phyloP scores from a whole-genome alignment of 2,888 invertebrate genomes.

The Meiosimyza platycephala region DNA sequence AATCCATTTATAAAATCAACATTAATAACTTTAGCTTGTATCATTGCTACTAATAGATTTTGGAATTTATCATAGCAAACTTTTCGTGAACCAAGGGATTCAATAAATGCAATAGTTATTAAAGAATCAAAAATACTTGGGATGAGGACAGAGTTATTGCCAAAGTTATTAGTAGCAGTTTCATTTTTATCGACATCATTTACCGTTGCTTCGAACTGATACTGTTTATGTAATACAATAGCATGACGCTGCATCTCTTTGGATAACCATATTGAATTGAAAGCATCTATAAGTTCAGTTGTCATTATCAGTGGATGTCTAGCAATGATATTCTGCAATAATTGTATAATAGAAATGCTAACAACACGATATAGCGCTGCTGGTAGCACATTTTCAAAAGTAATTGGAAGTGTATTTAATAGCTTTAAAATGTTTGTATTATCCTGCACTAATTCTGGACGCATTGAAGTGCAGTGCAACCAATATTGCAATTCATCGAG shows the following conservation, averaged over 20 bases:
- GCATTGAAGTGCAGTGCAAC: slow-evolving; percentile 56
- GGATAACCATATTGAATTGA: slow-evolving; percentile 47
- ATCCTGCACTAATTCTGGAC: slow-evolving; percentile 52
- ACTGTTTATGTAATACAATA: background rate
- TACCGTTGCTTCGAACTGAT: background rate
- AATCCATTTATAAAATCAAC: slow-evolving; percentile 75
- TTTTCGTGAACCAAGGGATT: slow-evolving; percentile 48
- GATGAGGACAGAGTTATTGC: background rate
- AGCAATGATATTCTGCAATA: slow-evolving; percentile 60
- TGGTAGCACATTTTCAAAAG: slow-evolving; percentile 55
- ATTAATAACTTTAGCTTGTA: slow-evolving; percentile 71
- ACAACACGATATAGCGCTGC: slow-evolving; percentile 57
- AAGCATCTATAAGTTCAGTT: slow-evolving; percentile 46
- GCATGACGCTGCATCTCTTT: slow-evolving; percentile 46
- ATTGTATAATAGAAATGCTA: slow-evolving; percentile 53
- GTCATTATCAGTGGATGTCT: slow-evolving; percentile 52
- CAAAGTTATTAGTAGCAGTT: slow-evolving; percentile 10
- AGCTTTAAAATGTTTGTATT: slow-evolving; percentile 44
- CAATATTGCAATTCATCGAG: slow-evolving; percentile 60
- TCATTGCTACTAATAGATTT: slow-evolving; percentile 68
- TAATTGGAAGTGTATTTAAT: slow-evolving; percentile 47
- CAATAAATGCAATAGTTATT: slow-evolving; percentile 54
- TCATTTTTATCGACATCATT: slow-evolving; percentile 11
- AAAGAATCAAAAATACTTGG: slow-evolving; percentile 52
- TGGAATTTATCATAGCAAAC: slow-evolving; percentile 68